These are phyloP conservation scores for Trichonephila clavata DNA, from an alignment of 1,140 invertebrate genomes.

Conservation along the genomic window DNA sequence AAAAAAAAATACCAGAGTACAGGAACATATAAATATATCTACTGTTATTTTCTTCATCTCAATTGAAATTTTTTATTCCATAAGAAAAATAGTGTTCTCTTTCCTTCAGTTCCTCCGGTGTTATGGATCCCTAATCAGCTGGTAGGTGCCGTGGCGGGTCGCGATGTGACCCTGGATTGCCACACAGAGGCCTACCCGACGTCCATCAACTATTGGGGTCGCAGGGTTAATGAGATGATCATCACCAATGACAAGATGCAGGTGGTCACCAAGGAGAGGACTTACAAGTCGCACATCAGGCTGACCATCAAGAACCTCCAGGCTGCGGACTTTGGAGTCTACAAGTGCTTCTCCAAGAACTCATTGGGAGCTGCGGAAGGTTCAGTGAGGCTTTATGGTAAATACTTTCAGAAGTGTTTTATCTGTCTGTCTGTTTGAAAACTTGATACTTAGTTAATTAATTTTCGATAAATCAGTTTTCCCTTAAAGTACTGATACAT, in stretches of 20 bases:
- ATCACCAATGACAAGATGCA: slow-evolving; percentile 90
- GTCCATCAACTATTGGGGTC: slow-evolving; percentile 83
- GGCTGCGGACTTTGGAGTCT: slow-evolving; percentile 89
- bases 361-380: slow-evolving; percentile 94
- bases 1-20: too few species aligned
- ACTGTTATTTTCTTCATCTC: too few species aligned
- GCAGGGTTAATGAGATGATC: slow-evolving; percentile 89
- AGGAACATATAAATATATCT: too few species aligned
- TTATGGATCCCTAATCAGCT: slow-evolving; percentile 83
- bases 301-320: slow-evolving; percentile 81
- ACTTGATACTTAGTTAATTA: too few species aligned
- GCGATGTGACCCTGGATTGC: slow-evolving; percentile 90
- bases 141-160: slow-evolving; percentile 89
- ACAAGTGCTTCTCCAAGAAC: slow-evolving; percentile 96
- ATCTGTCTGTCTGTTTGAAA: too few species aligned
- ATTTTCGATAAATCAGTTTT: too few species aligned
- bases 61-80: too few species aligned
- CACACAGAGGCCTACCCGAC: slow-evolving; percentile 92
- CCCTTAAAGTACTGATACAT: too few species aligned
- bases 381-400: slow-evolving; percentile 92
- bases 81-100: too few species aligned
- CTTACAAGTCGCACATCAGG: slow-evolving; percentile 73
- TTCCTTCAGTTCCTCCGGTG: slow-evolving; percentile 82
- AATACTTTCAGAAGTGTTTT: slow-evolving; percentile 80
- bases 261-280: slow-evolving; percentile 80